Evolutionary conservation across 1,140 invertebrate genomes (phyloP), one percentile per base, ranked within the genome.

Genomic region (Lordiphosa collinella): DNA sequence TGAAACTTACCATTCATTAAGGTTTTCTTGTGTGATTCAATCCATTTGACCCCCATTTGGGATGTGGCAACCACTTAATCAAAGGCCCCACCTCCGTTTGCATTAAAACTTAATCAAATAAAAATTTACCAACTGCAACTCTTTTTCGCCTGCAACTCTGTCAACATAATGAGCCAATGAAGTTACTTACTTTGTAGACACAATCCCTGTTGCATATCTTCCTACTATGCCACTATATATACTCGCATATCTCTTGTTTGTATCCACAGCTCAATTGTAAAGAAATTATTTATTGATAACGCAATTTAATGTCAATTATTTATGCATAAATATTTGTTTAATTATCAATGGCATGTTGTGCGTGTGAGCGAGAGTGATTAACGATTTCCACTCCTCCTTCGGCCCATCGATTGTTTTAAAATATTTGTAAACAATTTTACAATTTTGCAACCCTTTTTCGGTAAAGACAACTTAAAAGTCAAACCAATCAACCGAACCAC

Each of bases 281-380:
- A 64, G 6, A 67, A 80, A 80, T 80, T 78, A 84, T 84, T 84
- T 78, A 78, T 84, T 84, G 78, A 85, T 84, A 84, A 84, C 79
- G 79, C 73, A 84, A 84, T 84, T 84, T 84, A 84, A 84, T 84
- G 72, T 73, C 78, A 84, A 84, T 84, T 84, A 84, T 79, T 85
- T 84, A 79, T 72, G 64, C 66, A 74, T 67, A 69, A 85, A 85
- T 85, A 79, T 79, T 85, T 85, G 52, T 60, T 71, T 69, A 71
- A 79, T 85, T 85, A 67, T 74, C 69, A 74, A 79, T 85, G 74
- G 57, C 65, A 66, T 14, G 18, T 49, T 50, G 22, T 25, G 22
- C 22, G 18, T 18, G 18, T 18, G 18, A 4, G 18, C 4, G 18
- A 4, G 18, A 4, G 18, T 18, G 18, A 18, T 18, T 18, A 18